Evolutionary conservation across 2,113 vertebrate genomes (phyloP).

Genomic region (Micromys minutus): DNA sequence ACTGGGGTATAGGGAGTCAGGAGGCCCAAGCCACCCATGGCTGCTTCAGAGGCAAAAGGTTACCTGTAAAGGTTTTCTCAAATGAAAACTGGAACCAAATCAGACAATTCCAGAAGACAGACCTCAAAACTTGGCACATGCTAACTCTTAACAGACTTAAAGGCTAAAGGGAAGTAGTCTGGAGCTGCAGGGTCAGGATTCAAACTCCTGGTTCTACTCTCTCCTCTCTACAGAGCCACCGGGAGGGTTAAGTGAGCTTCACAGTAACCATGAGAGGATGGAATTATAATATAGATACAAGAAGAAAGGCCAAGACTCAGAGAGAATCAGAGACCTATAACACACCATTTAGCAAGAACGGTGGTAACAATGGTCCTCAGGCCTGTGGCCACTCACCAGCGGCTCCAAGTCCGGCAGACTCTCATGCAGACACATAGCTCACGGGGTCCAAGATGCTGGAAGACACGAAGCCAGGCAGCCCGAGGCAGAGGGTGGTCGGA

Average conservation of each 20-base stretch:
- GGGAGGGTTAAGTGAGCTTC: background rate
- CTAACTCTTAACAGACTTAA: background rate
- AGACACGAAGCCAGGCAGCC: slow-evolving; percentile 92
- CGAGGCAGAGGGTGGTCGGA: slow-evolving; percentile 91
- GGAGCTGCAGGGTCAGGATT: background rate
- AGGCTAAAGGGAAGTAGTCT: background rate
- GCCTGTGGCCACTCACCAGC: slow-evolving; percentile 88
- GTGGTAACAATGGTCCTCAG: background rate
- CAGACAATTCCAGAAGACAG: background rate
- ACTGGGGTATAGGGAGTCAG: background rate
- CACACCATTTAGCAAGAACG: background rate
- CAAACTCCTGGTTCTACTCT: background rate
- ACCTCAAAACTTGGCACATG: background rate
- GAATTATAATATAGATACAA: accelerated
- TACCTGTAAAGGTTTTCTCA: background rate
- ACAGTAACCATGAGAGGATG: background rate
- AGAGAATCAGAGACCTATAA: background rate
- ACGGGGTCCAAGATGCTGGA: slow-evolving; percentile 91
- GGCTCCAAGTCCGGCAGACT: slow-evolving; percentile 95
- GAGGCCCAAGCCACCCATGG: background rate
- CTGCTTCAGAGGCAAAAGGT: background rate
- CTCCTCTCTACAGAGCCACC: background rate
- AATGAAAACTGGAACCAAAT: background rate
- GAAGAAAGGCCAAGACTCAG: background rate
- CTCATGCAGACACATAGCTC: slow-evolving; percentile 95